These are phyloP conservation scores for Hippocampus zosterae DNA, from an alignment of 2,113 vertebrate species.

Conservation along the genomic window DNA sequence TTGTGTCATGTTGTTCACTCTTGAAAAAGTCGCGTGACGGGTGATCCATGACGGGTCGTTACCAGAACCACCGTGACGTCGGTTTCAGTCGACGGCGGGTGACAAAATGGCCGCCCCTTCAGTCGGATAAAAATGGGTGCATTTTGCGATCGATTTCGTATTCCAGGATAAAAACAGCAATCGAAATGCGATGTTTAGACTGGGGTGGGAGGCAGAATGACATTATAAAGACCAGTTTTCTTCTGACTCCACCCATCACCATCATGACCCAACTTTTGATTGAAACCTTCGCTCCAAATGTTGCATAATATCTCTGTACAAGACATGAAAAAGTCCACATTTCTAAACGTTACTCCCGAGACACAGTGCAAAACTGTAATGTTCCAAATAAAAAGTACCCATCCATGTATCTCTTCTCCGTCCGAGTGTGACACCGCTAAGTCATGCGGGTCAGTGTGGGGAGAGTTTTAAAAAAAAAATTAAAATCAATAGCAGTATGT, in stretches of 20 bases:
- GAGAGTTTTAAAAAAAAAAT: not conserved
- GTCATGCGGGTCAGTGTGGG: conserved; percentile 13
- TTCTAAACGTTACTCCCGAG: conserved; percentile 22
- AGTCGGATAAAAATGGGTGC: too few relatives aligned
- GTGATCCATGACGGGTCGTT: too few relatives aligned
- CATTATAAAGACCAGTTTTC: too few relatives aligned
- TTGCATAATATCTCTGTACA: conserved; percentile 7
- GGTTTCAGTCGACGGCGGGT: too few relatives aligned
- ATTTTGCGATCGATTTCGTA: too few relatives aligned
- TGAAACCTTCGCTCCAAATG: conserved; percentile 5
- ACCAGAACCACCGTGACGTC: too few relatives aligned
- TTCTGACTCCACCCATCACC: not conserved
- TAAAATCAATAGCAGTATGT: conserved; percentile 4
- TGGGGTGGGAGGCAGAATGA: too few relatives aligned
- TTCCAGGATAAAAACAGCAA: too few relatives aligned
- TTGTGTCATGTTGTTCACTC: too few relatives aligned
- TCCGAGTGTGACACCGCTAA: conserved; percentile 10
- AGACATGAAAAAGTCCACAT: not conserved
- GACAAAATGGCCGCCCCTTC: too few relatives aligned
- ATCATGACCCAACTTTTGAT: conserved; percentile 10
- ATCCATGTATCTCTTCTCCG: conserved; percentile 7
- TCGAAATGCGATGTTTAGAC: too few relatives aligned
- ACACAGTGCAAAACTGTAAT: conserved; percentile 19
- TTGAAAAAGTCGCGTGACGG: too few relatives aligned
- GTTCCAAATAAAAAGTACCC: conserved; percentile 26